Evolutionary conservation across 2,888 invertebrate genomes (phyloP).

Genomic region (Drymonia ruficornis): DNA sequence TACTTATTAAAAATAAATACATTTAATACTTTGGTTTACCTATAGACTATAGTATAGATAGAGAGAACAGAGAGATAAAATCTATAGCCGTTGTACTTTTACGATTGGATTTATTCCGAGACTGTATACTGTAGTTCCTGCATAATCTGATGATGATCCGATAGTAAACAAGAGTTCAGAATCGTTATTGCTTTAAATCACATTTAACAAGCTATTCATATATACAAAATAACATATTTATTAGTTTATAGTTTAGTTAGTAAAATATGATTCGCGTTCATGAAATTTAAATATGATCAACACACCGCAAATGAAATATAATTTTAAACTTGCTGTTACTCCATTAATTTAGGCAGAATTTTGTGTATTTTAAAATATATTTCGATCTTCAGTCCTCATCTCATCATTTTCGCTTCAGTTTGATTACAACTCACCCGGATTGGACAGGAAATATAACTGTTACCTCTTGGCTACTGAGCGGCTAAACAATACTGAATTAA

Average conservation of each 20-base stretch:
- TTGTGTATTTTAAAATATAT: neutral
- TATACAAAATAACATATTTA: slow-evolving; percentile 41
- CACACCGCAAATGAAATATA: slow-evolving; percentile 30
- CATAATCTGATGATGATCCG: slow-evolving; percentile 26
- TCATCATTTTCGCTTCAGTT: too few species aligned
- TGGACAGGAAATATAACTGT: too few species aligned
- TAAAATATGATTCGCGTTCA: slow-evolving; percentile 11
- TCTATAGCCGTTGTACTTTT: slow-evolving; percentile 24
- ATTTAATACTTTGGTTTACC: slow-evolving; percentile 10
- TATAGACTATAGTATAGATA: slow-evolving; percentile 7
- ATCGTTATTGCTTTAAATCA: slow-evolving; percentile 36
- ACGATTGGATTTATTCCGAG: slow-evolving; percentile 29
- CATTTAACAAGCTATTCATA: slow-evolving; percentile 39
- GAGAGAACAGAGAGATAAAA: neutral
- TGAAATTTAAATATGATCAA: slow-evolving; percentile 20
- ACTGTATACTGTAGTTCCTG: slow-evolving; percentile 19
- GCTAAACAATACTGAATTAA: slow-evolving; percentile 14
- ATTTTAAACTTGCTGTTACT: slow-evolving; percentile 28
- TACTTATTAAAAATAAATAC: slow-evolving; percentile 19
- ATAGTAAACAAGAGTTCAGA: slow-evolving; percentile 33
- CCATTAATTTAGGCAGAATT: slow-evolving; percentile 6
- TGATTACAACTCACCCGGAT: too few species aligned
- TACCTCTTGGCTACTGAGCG: neutral
- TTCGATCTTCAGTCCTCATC: too few species aligned
- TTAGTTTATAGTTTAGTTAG: slow-evolving; percentile 26